These are phyloP conservation scores for Echiichthys vipera DNA, from an alignment of 2,797 vertebrate genomes.

Conservation along the genomic window DNA sequence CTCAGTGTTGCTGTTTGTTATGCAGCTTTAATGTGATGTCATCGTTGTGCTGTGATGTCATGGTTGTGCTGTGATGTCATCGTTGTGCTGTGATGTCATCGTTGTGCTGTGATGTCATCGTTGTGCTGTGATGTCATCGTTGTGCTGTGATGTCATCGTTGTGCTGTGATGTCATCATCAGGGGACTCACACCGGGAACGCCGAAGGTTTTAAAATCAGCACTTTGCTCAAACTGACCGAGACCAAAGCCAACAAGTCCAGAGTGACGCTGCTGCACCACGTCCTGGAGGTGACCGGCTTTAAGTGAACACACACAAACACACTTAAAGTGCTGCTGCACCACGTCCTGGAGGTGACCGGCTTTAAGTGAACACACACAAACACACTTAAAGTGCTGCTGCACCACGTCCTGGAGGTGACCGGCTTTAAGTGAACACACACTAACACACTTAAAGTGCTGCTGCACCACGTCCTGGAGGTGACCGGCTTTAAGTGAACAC, in stretches of 20 bases:
- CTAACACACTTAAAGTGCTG: too few species aligned
- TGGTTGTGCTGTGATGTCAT: background rate
- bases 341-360: background rate
- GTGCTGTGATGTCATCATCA: constrained; percentile 48
- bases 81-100: background rate
- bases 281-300: constrained; percentile 87
- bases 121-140: too few species aligned
- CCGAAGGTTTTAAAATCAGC: constrained; percentile 91
- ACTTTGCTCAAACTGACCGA: constrained; percentile 91
- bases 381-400: too few species aligned
- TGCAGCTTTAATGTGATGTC: too few species aligned
- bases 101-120: background rate
- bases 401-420: background rate
- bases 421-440: too few species aligned
- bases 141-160: constrained; percentile 5
- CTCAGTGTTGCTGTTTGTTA: too few species aligned
- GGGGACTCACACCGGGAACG: constrained; percentile 92
- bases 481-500: too few species aligned
- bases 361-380: too few species aligned
- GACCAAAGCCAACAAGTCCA: constrained; percentile 90
- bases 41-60: background rate
- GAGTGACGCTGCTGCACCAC: constrained; percentile 90
- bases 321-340: too few species aligned
- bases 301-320: background rate
- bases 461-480: too few species aligned